Evolutionary conservation across 2,888 invertebrate genomes (phyloP).

Genomic region (Chaitophorus viminalis): DNA sequence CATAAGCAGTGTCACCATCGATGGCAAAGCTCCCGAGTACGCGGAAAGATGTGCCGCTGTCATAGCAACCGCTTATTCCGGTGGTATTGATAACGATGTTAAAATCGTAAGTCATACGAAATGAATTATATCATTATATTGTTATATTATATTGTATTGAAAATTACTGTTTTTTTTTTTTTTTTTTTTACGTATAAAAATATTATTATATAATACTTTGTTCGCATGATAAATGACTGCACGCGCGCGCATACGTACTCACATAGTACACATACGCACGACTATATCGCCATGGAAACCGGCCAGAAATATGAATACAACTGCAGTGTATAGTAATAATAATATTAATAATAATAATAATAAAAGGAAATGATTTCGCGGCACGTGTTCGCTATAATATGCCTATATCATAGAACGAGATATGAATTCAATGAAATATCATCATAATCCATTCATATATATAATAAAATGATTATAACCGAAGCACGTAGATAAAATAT

Average conservation of each 20-base stretch:
- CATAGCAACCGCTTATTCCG: constrained; percentile 88
- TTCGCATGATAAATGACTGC: not conserved
- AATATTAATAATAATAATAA: not conserved
- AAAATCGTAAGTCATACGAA: constrained; percentile 78
- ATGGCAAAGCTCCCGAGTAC: constrained; percentile 87
- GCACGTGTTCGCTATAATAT: not conserved
- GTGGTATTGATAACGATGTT: constrained; percentile 84
- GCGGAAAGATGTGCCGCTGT: constrained; percentile 90
- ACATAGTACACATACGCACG: too few species aligned
- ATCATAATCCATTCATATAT: not conserved
- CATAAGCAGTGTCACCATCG: constrained; percentile 86
- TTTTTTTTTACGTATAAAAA: too few species aligned
- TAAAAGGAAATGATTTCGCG: not conserved
- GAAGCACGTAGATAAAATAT: not conserved
- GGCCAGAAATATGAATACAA: not conserved
- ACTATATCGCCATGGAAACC: not conserved
- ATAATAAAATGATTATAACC: not conserved
- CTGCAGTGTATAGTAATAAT: not conserved
- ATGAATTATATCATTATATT: not conserved
- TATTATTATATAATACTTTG: not conserved
- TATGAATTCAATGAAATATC: not conserved
- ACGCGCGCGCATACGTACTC: too few species aligned
- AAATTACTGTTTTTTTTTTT: too few species aligned
- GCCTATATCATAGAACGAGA: not conserved
- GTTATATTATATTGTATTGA: too few species aligned